Evolutionary conservation across 2,888 invertebrate genomes (phyloP), one percentile per base, ranked within the genome.

Genomic region (Caenorhabditis imperialis): DNA sequence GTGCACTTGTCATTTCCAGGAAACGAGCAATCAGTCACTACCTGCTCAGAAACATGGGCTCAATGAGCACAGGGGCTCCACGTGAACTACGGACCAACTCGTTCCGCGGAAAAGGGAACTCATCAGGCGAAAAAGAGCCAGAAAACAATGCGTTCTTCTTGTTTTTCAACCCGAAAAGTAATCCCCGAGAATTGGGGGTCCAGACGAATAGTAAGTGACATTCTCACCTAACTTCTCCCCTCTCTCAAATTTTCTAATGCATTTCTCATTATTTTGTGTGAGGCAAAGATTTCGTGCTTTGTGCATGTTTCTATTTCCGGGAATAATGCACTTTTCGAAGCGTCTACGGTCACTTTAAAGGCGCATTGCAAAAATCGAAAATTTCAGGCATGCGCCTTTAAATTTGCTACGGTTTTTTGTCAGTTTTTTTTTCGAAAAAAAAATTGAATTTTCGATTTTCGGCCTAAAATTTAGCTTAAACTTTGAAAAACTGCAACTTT

Each of bases 201-300:
- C 55, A 65, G 65, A 65, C 65, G 65, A 65, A 65, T 65, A 65
- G 65, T 65, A 65, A 65, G 50, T 65, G 65, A 65, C 55, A 65
- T 55, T 65, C 65, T 48, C n/a, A n/a, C n/a, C n/a, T n/a, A n/a
- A n/a, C n/a, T n/a, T n/a, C n/a, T n/a, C n/a, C n/a, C n/a, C n/a
- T n/a, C n/a, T n/a, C n/a, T n/a, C n/a, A n/a, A n/a, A n/a, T n/a
- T n/a, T n/a, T n/a, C n/a, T n/a, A n/a, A n/a, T n/a, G n/a, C n/a
- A n/a, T n/a, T n/a, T n/a, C n/a, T n/a, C n/a, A n/a, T n/a, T n/a
- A n/a, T n/a, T n/a, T n/a, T n/a, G n/a, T n/a, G n/a, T n/a, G n/a
- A n/a, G n/a, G n/a, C n/a, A n/a, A n/a, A n/a, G 48, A 40, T 35
- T 45, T 37, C 45, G 16, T 23, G 25, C 33, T 22, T 38, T 47